Evolutionary conservation across 2,888 invertebrate species (phyloP), one percentile per base, ranked within the genome.

Genomic region (Microplitis manilae): DNA sequence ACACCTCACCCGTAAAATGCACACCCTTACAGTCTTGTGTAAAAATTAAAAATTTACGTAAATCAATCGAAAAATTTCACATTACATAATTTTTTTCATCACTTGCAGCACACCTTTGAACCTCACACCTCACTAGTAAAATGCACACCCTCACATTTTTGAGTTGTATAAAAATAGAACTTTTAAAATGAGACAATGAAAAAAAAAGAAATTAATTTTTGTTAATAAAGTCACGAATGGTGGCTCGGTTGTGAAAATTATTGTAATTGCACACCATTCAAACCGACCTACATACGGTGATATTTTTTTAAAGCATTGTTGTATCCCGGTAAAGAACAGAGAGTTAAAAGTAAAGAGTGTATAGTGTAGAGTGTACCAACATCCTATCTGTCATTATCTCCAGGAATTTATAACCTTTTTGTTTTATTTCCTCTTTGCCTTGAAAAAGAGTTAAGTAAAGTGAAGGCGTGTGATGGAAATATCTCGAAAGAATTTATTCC

Each of bases 261-360:
- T 79, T 79, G 79, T 79, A 80, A 79, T 80, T 80, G 79, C 76
- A 75, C 69, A 8, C 9, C 30, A 76, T 77, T 60, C 64, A 70
- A 68, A 30, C 68, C 76, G 76, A 78, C 70, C 80, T 68, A 79
- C 74, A 80, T 80, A 75, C 76, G 41, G 30, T 60, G 68, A n/a
- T 75, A 68, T 72, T 71, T 71, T 71, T 20, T 60, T 2, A 38
- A 9, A 67, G 40, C 60, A 60, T 30, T 9, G 68, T 61, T 62
- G 64, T 75, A 41, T 67, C n/a, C 2, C 65, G 17, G 13, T 67
- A 50, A 50, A 50, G 50, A 50, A 13, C 64, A 64, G 64, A 59
- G 65, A 68, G 30, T 30, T 30, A n/a, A 50, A 13, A 50, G 50
- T 13, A 50, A 50, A 30, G 30, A 30, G 30, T 30, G 30, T 30